Evolutionary conservation across 2,113 vertebrate genomes (phyloP).

Genomic region (Piaya cayana): DNA sequence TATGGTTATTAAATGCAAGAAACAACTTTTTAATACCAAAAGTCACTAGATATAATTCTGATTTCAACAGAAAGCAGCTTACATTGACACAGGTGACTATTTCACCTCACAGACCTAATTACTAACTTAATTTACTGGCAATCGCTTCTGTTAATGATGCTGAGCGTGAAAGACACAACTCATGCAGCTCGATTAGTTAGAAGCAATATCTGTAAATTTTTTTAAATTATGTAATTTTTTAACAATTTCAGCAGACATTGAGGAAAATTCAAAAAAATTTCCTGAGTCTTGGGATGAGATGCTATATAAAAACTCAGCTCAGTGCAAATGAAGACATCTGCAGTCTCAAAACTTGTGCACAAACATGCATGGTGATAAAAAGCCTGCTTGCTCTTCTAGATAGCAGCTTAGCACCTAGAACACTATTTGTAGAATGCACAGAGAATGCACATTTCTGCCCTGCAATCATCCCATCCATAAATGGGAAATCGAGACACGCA

Average conservation of each 20-base stretch:
- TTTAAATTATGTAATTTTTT: background rate
- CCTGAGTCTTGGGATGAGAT: background rate
- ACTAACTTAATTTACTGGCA: background rate
- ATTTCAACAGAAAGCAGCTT: background rate
- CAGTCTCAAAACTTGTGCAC: background rate
- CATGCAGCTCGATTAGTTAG: background rate
- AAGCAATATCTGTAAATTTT: background rate
- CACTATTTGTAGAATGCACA: background rate
- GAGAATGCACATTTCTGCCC: background rate
- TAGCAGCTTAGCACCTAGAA: background rate
- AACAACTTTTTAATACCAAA: background rate
- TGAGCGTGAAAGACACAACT: background rate
- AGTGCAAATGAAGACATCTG: fast-evolving
- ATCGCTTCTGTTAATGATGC: background rate
- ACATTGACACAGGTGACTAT: background rate
- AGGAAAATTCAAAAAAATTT: background rate
- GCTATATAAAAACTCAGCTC: background rate
- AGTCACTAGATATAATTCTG: background rate
- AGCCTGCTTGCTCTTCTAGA: background rate
- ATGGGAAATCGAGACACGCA: fast-evolving
- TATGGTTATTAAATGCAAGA: background rate
- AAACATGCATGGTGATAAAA: background rate
- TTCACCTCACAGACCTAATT: background rate
- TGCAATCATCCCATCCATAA: background rate
- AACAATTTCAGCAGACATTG: background rate